Base-by-base conservation (phyloP, 2,888 invertebrate species). In the Zygaena filipendulae region DNA sequence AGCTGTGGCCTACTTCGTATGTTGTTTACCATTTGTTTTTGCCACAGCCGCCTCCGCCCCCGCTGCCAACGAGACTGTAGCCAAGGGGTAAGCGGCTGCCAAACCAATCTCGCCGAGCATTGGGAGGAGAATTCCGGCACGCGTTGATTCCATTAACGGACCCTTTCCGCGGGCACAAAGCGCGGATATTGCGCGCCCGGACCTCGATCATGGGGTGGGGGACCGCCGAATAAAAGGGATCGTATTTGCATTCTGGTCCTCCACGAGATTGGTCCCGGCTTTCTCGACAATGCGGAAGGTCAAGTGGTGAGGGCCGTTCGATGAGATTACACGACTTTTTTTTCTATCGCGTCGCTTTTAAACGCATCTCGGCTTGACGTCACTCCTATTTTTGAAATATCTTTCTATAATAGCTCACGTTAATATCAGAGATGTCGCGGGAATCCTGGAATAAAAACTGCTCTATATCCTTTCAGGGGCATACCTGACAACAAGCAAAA, bases 71-170 rank as follows among this genome's bases (percentile, higher is more conserved):
- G n/a, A n/a, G n/a, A n/a, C n/a, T n/a, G n/a, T n/a, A n/a, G n/a
- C n/a, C n/a, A n/a, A n/a, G n/a, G n/a, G n/a, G n/a, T n/a, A n/a
- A n/a, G n/a, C n/a, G n/a, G n/a, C n/a, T n/a, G n/a, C n/a, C n/a
- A n/a, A n/a, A n/a, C n/a, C n/a, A n/a, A n/a, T n/a, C n/a, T n/a
- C n/a, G n/a, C n/a, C n/a, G n/a, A n/a, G n/a, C n/a, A n/a, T n/a
- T n/a, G n/a, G n/a, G n/a, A n/a, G n/a, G 44, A 35, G 24, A 36
- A 35, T 32, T 31, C 35, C 34, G 22, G 30, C 30, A 35, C 38
- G 41, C 46, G n/a, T n/a, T 68, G 62, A 71, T 72, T 69, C 74
- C 67, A 75, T 75, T 75, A 75, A 56, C 60, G 49, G 54, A 54
- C 62, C 62, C n/a, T 58, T 62, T 58, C 49, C 52, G 46, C 47